Evolutionary conservation across 2,113 vertebrate species (phyloP).

Genomic region (Bubalus kerabau): DNA sequence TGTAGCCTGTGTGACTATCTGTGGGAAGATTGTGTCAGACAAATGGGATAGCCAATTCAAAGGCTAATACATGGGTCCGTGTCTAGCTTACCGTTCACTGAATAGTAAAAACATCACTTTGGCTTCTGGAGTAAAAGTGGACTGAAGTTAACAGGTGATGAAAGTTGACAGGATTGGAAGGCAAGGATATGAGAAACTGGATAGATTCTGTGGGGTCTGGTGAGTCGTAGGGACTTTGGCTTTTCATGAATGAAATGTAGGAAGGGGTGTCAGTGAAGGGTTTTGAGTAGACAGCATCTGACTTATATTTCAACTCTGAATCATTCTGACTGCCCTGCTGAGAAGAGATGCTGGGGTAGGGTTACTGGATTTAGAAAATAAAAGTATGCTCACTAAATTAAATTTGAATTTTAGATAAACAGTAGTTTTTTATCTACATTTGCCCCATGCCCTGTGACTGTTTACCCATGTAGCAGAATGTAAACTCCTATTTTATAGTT

Average conservation of each 20-base stretch:
- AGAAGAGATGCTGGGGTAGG: neutral
- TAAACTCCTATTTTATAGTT: neutral
- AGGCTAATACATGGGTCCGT: neutral
- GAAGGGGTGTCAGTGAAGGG: neutral
- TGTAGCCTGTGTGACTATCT: neutral
- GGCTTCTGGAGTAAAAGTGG: neutral
- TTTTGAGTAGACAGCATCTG: neutral
- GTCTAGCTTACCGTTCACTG: neutral
- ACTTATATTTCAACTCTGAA: neutral
- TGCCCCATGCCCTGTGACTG: neutral
- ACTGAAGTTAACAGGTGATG: neutral
- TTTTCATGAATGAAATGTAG: neutral
- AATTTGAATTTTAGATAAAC: conserved; percentile 33
- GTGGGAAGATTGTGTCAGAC: neutral
- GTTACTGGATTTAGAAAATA: conserved; percentile 16
- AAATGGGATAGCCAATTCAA: neutral
- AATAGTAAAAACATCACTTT: neutral
- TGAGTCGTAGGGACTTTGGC: neutral
- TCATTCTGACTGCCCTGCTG: neutral
- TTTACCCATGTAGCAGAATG: neutral
- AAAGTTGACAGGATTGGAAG: neutral
- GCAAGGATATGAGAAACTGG: neutral
- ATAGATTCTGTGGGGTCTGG: neutral
- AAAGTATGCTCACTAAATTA: neutral
- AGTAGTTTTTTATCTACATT: neutral